Conservation (phyloP, 2,888 invertebrate genomes). For the Aelia acuminata region DNA sequence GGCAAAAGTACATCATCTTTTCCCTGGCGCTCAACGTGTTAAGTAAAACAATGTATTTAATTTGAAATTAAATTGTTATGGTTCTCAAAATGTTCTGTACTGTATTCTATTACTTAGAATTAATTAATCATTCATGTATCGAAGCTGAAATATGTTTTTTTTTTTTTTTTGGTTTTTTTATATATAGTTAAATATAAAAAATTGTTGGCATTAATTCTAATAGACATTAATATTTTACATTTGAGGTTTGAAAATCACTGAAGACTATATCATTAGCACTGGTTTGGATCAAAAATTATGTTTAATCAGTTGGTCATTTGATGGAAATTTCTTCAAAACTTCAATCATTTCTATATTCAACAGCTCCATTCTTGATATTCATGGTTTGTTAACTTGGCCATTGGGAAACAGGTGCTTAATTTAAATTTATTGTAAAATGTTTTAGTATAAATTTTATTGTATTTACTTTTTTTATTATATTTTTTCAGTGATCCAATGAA, state of each 20-base stretch:
- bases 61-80: too few relatives aligned
- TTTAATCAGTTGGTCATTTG: slow-evolving; percentile 71
- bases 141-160: background rate
- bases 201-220: background rate
- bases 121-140: too few relatives aligned
- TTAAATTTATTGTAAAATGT: background rate
- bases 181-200: too few relatives aligned
- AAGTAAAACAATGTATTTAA: too few relatives aligned
- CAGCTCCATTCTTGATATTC: slow-evolving; percentile 37
- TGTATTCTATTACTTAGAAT: too few relatives aligned
- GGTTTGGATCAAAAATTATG: slow-evolving; percentile 79
- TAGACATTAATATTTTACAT: slow-evolving; percentile 45
- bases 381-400: slow-evolving; percentile 46
- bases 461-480: background rate
- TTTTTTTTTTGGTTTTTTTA: background rate
- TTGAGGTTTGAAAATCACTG: slow-evolving; percentile 67
- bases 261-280: slow-evolving; percentile 72
- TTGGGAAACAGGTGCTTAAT: background rate
- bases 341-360: slow-evolving; percentile 60
- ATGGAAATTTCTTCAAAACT: slow-evolving; percentile 69
- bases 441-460: background rate
- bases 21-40: too few relatives aligned
- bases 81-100: too few relatives aligned
- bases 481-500: slow-evolving; percentile 51
- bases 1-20: too few relatives aligned